Evolutionary conservation across 2,888 invertebrate species (phyloP), one percentile per base, ranked within the genome.

Genomic region (Pachymerium ferrugineum): DNA sequence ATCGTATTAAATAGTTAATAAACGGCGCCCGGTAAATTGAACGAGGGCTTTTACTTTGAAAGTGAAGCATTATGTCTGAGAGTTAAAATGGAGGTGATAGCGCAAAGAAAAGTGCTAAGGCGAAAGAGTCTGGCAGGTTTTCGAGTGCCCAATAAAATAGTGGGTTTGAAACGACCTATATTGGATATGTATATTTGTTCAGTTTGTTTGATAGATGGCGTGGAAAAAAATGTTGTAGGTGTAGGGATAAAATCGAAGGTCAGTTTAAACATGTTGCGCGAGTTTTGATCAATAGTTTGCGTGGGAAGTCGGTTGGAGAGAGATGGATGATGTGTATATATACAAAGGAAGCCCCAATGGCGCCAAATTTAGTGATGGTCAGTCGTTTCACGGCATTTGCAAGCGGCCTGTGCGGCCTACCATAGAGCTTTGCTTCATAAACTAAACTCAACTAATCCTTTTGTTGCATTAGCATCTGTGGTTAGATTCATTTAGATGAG

Each of bases 1-100:
- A 62, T 62, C 62, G 62, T 62, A 62, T 62, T 62, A 62, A 62
- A 62, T 62, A 62, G 62, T 62, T 62, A 62, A 62, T 62, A 62
- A 62, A 62, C 62, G 62, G 62, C 12, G 12, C 62, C 10, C 25
- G 25, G 14, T 62, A 62, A 62, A 62, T 62, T 62, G 62, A 62
- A 62, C 62, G 62, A 62, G 10, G 28, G 28, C 62, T 62, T 62
- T 62, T 62, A 62, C 62, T 62, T n/a, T n/a, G 38, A 25, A 62
- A 62, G 62, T 62, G 62, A 62, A 22, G 28, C 62, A 25, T 62
- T 62, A 62, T 28, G 47, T 10, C 47, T 19, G 47, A 54, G 47
- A 54, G n/a, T n/a, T n/a, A n/a, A n/a, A n/a, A n/a, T n/a, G n/a
- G n/a, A n/a, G 47, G 16, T 54, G 47, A 62, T 62, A 62, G 62